These are phyloP conservation scores for Macrophya annulata DNA, from an alignment of 2,888 invertebrate genomes.

Conservation along the genomic window DNA sequence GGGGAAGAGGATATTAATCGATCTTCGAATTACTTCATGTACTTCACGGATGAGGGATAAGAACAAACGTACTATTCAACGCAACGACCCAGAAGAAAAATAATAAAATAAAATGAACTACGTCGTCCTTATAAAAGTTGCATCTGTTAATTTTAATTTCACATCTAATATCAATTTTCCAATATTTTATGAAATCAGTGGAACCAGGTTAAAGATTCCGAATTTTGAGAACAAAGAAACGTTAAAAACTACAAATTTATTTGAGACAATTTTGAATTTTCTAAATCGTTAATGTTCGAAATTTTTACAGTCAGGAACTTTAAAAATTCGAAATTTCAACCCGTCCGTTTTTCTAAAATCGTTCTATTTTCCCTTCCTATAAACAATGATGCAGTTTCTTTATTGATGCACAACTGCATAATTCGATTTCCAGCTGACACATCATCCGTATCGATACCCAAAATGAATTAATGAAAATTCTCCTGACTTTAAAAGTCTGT, in stretches of 20 bases:
- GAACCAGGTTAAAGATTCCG: too few species aligned
- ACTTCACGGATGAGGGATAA: too few species aligned
- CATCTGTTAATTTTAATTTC: neutral
- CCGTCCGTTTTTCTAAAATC: too few species aligned
- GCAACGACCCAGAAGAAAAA: neutral
- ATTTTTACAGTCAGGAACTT: too few species aligned
- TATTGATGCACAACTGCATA: neutral
- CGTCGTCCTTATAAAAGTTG: neutral
- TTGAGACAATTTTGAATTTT: too few species aligned
- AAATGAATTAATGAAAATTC: constrained; percentile 24
- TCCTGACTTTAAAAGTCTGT: neutral
- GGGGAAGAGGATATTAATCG: neutral
- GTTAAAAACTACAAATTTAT: too few species aligned
- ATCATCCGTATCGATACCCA: neutral
- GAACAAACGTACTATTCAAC: neutral
- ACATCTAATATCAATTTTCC: neutral
- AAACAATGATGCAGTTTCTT: too few species aligned
- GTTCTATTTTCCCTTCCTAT: too few species aligned
- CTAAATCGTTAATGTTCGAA: too few species aligned
- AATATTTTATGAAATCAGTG: too few species aligned
- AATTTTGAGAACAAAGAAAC: too few species aligned
- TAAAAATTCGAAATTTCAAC: too few species aligned
- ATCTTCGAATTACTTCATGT: neutral
- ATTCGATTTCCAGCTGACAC: neutral
- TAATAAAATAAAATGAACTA: neutral